Base-by-base conservation (phyloP, 1,140 invertebrate species). In the Tetramorium parvispinum region DNA sequence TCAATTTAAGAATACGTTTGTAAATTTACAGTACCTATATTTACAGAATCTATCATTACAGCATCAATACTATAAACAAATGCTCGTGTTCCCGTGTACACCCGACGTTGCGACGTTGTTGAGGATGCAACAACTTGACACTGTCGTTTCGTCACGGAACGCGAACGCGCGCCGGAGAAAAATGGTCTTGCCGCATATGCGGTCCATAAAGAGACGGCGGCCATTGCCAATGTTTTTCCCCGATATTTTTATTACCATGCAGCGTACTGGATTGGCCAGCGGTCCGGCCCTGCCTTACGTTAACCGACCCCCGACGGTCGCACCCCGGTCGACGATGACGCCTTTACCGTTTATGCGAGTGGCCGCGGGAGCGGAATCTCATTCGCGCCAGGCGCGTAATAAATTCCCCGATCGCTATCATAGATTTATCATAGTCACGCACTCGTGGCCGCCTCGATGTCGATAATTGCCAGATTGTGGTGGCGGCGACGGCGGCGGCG, bases 381-480 rank as follows among this genome's bases (percentile, higher is more conserved):
- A 93, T 93, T 93, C 92, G 93, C 88, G 92, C 87, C 93, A 94
- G 89, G 85, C 91, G 87, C 82, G 91, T 92, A 92, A 94, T 94
- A 94, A 93, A 94, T 94, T 93, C 89, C 40, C 88, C 65, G 89
- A 79, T 71, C 65, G 75, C 85, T 89, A 91, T 90, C 91, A 70
- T 92, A 92, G 92, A 94, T 94, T 94, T 94, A 94, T 94, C 94
- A 94, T 93, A 93, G 93, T 94, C 94, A 93, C 93, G 92, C 91
- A 90, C 89, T 94, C 90, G 86, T 85, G 79, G 65, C 86, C 87
- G 90, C 89, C 65, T 88, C 46, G 85, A 71, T 82, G 51, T 57
- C 89, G 89, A 92, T 93, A 94, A 94, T 94, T 93, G 92, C 63
- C 86, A 88, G 87, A 92, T 92, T 91, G 89, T 88, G 89, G 85